Conservation (phyloP, 2,113 vertebrate genomes). For the Rhagologus leucostigma region DNA sequence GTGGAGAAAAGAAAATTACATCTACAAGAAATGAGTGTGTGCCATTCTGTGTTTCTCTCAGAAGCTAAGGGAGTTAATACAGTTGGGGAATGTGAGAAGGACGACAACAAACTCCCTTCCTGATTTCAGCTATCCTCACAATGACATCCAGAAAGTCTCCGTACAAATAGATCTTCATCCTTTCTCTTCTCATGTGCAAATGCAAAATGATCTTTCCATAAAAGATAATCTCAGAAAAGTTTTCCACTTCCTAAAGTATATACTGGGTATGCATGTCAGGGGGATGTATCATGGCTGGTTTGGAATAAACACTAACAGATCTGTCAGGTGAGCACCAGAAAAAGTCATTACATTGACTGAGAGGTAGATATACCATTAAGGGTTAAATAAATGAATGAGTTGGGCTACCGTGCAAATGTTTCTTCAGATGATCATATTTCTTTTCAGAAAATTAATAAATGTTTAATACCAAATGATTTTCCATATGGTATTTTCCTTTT, state of each 20-base stretch:
- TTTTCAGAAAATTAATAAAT: background rate
- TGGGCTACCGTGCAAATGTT: background rate
- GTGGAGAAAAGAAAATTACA: background rate
- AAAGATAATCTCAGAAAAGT: background rate
- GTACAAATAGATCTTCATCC: background rate
- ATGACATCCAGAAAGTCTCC: background rate
- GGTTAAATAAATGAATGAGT: background rate
- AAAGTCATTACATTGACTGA: background rate
- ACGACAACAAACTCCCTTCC: background rate
- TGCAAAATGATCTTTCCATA: background rate
- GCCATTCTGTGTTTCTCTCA: background rate
- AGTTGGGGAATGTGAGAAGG: background rate
- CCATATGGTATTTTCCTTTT: background rate
- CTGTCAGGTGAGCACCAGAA: background rate
- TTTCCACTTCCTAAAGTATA: background rate
- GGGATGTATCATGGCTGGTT: background rate
- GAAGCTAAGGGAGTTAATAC: background rate
- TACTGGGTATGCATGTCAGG: background rate
- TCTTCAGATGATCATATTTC: background rate
- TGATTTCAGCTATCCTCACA: background rate
- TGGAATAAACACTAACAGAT: background rate
- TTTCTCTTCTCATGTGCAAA: background rate
- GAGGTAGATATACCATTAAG: background rate
- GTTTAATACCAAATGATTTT: background rate
- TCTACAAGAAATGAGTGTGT: background rate